These are phyloP conservation scores for Euura saliciscinereae DNA, from an alignment of 1,140 invertebrate genomes.

Conservation along the genomic window DNA sequence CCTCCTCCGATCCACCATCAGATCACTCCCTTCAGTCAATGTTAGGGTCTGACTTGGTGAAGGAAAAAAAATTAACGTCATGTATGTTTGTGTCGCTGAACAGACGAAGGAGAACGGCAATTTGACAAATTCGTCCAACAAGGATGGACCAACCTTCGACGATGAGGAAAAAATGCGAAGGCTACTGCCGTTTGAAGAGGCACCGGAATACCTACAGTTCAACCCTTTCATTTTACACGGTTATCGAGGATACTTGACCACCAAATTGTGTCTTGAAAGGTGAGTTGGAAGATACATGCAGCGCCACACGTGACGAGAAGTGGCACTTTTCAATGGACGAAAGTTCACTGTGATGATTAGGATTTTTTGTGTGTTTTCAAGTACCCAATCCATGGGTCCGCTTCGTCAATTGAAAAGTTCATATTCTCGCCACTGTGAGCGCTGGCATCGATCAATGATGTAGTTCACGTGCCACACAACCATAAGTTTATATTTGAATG, in stretches of 20 bases:
- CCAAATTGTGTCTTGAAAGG: slow-evolving; percentile 87
- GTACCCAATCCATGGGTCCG: no score
- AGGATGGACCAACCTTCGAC: slow-evolving; percentile 40
- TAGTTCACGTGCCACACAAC: no score
- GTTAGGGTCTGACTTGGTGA: not conserved
- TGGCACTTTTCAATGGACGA: not conserved
- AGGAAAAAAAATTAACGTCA: not conserved
- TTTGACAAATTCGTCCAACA: slow-evolving; percentile 30
- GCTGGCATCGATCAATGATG: no score
- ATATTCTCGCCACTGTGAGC: no score
- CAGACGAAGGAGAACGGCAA: not conserved
- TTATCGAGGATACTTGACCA: slow-evolving; percentile 78
- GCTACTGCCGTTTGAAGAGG: slow-evolving; percentile 66
- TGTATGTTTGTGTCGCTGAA: not conserved
- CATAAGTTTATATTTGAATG: no score
- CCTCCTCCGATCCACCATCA: no score
- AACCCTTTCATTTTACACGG: slow-evolving; percentile 75
- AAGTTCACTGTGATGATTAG: not conserved
- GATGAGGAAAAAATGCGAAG: slow-evolving; percentile 55
- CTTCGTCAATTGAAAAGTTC: no score
- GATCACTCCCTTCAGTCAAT: no score
- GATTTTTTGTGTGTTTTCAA: not conserved
- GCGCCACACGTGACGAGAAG: no score
- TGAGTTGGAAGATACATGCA: slow-evolving; percentile 45
- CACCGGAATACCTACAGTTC: slow-evolving; percentile 83